Evolutionary conservation across 2,888 invertebrate species (phyloP).

Genomic region (Rhyacophila evoluta): DNA sequence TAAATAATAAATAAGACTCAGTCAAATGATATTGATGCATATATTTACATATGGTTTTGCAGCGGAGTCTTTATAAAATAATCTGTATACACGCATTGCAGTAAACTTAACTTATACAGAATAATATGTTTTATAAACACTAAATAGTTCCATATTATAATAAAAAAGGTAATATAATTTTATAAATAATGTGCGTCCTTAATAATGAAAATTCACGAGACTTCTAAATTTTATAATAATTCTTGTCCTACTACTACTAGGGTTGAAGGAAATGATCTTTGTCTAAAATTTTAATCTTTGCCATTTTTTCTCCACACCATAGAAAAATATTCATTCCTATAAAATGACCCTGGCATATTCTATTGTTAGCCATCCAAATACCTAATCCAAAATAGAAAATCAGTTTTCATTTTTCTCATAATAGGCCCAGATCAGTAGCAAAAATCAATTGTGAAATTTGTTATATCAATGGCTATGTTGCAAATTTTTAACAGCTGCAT

Average conservation of each 20-base stretch:
- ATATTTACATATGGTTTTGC: not conserved
- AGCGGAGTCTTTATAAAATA: not conserved
- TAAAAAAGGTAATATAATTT: not conserved
- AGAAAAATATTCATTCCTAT: no score
- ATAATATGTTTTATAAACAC: constrained; percentile 1
- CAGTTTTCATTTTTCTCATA: no score
- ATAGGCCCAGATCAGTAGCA: no score
- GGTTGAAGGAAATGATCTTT: not conserved
- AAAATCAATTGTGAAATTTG: no score
- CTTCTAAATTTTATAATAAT: not conserved
- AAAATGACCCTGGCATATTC: no score
- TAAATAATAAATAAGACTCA: constrained; percentile 1
- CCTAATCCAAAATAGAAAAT: no score
- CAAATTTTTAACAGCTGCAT: no score
- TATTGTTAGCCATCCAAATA: no score
- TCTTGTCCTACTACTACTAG: constrained; percentile 5
- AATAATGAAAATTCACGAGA: not conserved
- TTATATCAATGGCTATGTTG: no score
- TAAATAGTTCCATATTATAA: not conserved
- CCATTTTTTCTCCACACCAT: not conserved
- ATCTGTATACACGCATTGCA: not conserved
- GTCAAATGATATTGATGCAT: not conserved
- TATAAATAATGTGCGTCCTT: constrained; percentile 6
- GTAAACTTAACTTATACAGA: not conserved
- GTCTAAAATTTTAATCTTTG: not conserved